phyloP scores from a whole-genome alignment of 1,140 invertebrate species.

The Lordiphosa stackelbergi region DNA sequence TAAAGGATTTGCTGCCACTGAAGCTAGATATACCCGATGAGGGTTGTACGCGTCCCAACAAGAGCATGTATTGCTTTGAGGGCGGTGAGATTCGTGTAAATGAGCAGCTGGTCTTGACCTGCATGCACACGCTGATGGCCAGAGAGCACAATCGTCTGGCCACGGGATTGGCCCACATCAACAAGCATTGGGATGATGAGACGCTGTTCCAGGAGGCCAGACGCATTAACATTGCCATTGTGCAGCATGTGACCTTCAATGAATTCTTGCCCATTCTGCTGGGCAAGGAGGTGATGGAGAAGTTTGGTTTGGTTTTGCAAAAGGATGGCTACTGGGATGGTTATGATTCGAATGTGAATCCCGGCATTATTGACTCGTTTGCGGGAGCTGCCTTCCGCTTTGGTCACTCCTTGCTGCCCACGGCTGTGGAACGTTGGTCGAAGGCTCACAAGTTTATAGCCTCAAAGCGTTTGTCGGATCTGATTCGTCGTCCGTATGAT shows the following conservation, averaged over 20 bases:
- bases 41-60: slow-evolving; percentile 92
- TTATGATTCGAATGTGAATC: slow-evolving; percentile 90
- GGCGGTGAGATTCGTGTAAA: slow-evolving; percentile 95
- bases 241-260: slow-evolving; percentile 96
- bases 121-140: slow-evolving; percentile 94
- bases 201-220: slow-evolving; percentile 94
- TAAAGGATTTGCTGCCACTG: slow-evolving; percentile 92
- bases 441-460: slow-evolving; percentile 96
- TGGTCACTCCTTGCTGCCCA: slow-evolving; percentile 92
- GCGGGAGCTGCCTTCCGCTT: slow-evolving; percentile 93
- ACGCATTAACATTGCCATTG: slow-evolving; percentile 91
- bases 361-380: slow-evolving; percentile 91
- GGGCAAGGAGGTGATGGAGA: slow-evolving; percentile 95
- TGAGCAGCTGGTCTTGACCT: slow-evolving; percentile 92
- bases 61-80: slow-evolving; percentile 94
- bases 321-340: slow-evolving; percentile 94
- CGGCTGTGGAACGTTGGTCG: slow-evolving; percentile 93
- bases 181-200: slow-evolving; percentile 97
- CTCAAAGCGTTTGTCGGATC: slow-evolving; percentile 91
- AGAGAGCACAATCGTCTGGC: slow-evolving; percentile 92
- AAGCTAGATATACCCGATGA: slow-evolving; percentile 94
- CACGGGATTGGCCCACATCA: slow-evolving; percentile 85
- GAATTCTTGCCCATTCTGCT: slow-evolving; percentile 96
- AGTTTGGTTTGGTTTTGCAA: slow-evolving; percentile 89
- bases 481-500: slow-evolving; percentile 92